Evolutionary conservation across 2,797 vertebrate genomes (phyloP), one percentile per base, ranked within the genome.

Genomic region (Merluccius polli): DNA sequence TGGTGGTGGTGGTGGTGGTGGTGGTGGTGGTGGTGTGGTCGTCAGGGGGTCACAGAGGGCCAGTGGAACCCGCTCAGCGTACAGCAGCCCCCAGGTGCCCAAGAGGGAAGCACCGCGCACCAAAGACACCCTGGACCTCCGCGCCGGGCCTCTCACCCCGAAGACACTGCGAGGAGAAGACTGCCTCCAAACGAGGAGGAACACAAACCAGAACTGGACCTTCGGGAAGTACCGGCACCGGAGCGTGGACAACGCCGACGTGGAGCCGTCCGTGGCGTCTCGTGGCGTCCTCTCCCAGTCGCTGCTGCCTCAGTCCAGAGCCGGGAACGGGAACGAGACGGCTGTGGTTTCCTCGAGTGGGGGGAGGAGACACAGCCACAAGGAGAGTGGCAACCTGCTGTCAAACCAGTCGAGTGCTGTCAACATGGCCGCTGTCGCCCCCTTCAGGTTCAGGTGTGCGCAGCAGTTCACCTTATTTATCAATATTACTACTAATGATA

Each of bases 361-460:
- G 7, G 63, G 77, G 79, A 78, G 86, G 87, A 71, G 33, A 70
- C 31, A 41, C 70, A 35, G 32, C 70, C n/a, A 73, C 21, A 32
- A 83, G 82, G 59, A 86, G 84, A 74, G 21, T 81, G 32, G 84
- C 79, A 18, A 82, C 86, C 72, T 84, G 75, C 78, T 85, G 78
- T 15, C 31, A 89, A 91, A 2, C 94, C 95, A 32, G 93, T 87
- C 36, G 93, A 78, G 77, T 10, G 59, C n/a, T 24, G 94, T 96
- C 0, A 92, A 96, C 90, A 97, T 95, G 30, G 96, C 95, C 6
- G 95, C 96, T 0, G 95, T 98, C 69, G 95, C 96, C 41, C 96
- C 96, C 4, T 98, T 97, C 90, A 95, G 93, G 84, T 96, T 95
- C 92, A 92, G 94, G 96, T 96, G 82, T 92, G 91, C 75, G 1